These are phyloP conservation scores for Camponotus pennsylvanicus DNA, from an alignment of 1,140 invertebrate species.

Conservation along the genomic window DNA sequence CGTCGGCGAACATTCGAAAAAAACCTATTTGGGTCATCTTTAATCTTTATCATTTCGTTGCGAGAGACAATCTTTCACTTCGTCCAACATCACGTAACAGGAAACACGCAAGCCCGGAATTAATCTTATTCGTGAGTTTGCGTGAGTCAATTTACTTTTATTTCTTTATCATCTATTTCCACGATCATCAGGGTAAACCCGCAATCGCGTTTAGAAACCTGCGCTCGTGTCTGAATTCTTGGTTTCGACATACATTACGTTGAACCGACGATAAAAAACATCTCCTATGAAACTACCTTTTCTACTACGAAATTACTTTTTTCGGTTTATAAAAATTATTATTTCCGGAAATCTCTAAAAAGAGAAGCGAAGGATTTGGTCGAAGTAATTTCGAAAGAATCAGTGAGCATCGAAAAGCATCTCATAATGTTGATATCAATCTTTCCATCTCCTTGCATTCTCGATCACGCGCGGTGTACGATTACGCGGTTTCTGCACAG, in stretches of 20 bases:
- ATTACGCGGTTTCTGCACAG: not conserved
- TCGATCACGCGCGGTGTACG: not conserved
- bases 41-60: conserved; percentile 49
- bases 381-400: not conserved
- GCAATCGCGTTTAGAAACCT: conserved; percentile 9
- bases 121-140: conserved; percentile 46
- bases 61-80: conserved; percentile 18
- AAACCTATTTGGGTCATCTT: conserved; percentile 51
- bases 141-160: conserved; percentile 9
- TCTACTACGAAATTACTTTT: not conserved
- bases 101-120: conserved; percentile 34
- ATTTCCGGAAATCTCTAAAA: not conserved
- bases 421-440: conserved; percentile 22
- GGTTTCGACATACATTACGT: not conserved
- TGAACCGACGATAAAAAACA: conserved; percentile 1
- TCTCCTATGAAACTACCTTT: not conserved
- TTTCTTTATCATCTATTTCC: conserved; percentile 16
- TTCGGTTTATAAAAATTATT: not conserved
- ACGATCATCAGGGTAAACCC: not conserved
- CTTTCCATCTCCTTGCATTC: conserved; percentile 4
- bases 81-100: conserved; percentile 35
- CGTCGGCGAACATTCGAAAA: conserved; percentile 21
- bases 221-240: not conserved
- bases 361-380: not conserved
- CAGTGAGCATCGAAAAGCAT: conserved; percentile 7